Evolutionary conservation across 2,888 invertebrate species (phyloP).

Genomic region (Cacoxenus indagator): DNA sequence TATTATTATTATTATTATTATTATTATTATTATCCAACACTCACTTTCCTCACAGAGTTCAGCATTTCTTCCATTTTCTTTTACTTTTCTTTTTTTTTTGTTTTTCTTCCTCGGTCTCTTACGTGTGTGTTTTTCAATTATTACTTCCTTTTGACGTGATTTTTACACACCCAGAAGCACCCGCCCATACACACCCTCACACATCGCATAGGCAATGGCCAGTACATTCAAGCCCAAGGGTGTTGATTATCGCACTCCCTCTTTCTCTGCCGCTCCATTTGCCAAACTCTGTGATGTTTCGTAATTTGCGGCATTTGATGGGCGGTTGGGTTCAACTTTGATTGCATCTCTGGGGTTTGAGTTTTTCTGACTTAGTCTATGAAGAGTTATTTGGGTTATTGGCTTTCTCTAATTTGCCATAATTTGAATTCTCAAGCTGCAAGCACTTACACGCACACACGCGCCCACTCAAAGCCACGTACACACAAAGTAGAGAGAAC

Average conservation of each 20-base stretch:
- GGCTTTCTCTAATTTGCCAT: conserved; percentile 28
- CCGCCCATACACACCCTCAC: neutral
- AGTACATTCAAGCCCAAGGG: neutral
- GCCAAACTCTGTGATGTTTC: neutral
- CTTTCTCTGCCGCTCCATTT: neutral
- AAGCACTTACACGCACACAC: conserved; percentile 18
- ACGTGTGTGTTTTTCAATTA: conserved; percentile 24
- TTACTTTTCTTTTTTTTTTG: neutral
- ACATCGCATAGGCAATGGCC: neutral
- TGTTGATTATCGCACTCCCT: neutral
- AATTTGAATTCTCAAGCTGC: conserved; percentile 39
- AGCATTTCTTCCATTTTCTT: neutral
- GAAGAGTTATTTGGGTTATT: conserved; percentile 14
- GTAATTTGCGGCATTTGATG: neutral
- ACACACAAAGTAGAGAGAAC: neutral
- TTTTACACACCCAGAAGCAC: neutral
- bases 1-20: too few species aligned
- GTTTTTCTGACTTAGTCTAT: conserved; percentile 8
- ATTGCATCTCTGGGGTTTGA: neutral
- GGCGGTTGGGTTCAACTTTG: neutral
- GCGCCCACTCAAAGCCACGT: neutral
- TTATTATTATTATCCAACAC: too few species aligned
- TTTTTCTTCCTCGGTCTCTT: neutral
- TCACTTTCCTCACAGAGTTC: neutral
- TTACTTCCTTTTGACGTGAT: conserved; percentile 26